phyloP scores from a whole-genome alignment of 2,888 invertebrate species.

The Andrena camellia region DNA sequence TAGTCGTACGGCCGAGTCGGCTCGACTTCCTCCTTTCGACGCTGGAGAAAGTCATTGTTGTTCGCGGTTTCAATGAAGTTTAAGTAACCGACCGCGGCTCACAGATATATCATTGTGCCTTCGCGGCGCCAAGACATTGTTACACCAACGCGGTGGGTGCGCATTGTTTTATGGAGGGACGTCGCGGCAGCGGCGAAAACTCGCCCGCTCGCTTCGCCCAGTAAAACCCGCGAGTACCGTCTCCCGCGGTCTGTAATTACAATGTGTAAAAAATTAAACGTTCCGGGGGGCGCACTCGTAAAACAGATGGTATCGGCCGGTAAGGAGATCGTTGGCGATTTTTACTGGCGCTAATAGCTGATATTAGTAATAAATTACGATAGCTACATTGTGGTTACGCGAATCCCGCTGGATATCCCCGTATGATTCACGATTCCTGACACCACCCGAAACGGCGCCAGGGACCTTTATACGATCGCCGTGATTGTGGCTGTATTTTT shows the following conservation, averaged over 20 bases:
- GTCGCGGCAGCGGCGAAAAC: slow-evolving; percentile 40
- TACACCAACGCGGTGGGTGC: slow-evolving; percentile 67
- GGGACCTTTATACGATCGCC: slow-evolving; percentile 46
- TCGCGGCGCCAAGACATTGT: slow-evolving; percentile 68
- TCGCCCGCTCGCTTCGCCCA: slow-evolving; percentile 8
- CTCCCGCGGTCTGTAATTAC: slow-evolving; percentile 44
- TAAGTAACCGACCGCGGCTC: slow-evolving; percentile 60
- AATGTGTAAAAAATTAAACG: neutral
- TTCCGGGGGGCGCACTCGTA: slow-evolving; percentile 7
- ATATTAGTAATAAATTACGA: slow-evolving; percentile 42
- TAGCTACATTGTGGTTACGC: slow-evolving; percentile 24
- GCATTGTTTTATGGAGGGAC: slow-evolving; percentile 65
- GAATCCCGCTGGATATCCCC: neutral
- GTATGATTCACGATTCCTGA: slow-evolving; percentile 32
- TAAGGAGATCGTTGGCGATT: slow-evolving; percentile 11
- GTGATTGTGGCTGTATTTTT: slow-evolving; percentile 36
- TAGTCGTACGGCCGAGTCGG: slow-evolving; percentile 51
- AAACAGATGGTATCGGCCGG: slow-evolving; percentile 8
- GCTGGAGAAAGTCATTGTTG: slow-evolving; percentile 73
- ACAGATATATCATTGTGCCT: slow-evolving; percentile 58
- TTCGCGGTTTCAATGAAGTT: slow-evolving; percentile 69
- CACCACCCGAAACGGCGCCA: slow-evolving; percentile 25
- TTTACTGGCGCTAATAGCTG: slow-evolving; percentile 24
- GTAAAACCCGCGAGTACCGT: slow-evolving; percentile 40
- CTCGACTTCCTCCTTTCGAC: slow-evolving; percentile 73